phyloP scores from a whole-genome alignment of 2,113 vertebrate species.

The Garra rufa region DNA sequence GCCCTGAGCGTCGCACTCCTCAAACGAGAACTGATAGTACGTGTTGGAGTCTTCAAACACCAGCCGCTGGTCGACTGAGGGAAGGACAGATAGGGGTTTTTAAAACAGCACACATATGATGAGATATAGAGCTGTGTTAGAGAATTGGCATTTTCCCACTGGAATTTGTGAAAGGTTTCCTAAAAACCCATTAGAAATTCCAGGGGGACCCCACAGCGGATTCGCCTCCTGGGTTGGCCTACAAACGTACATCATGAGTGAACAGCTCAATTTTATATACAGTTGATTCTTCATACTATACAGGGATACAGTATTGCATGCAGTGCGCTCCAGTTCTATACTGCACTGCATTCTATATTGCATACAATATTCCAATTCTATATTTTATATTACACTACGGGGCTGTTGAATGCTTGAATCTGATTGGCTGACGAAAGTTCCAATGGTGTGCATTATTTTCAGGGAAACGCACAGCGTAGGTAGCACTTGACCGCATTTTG shows the following conservation, averaged over 20 bases:
- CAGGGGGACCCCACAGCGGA: neutral
- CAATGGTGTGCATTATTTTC: too few relatives aligned
- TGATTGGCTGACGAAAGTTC: too few relatives aligned
- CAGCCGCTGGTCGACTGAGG: slow-evolving; percentile 89
- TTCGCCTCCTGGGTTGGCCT: neutral
- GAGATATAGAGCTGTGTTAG: neutral
- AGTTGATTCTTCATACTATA: neutral
- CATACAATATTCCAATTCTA: too few relatives aligned
- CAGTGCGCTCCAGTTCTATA: neutral
- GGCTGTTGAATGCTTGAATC: too few relatives aligned
- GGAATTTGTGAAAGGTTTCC: neutral
- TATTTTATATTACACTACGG: neutral
- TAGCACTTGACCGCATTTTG: too few relatives aligned
- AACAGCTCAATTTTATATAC: neutral
- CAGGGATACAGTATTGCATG: neutral
- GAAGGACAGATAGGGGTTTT: slow-evolving; percentile 14
- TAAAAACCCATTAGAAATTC: neutral
- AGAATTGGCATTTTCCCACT: neutral
- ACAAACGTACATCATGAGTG: neutral
- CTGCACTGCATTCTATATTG: neutral
- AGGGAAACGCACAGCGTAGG: too few relatives aligned
- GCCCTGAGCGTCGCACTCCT: slow-evolving; percentile 89
- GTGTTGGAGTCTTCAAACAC: slow-evolving; percentile 91
- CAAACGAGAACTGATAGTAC: slow-evolving; percentile 96
- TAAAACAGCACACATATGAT: neutral